phyloP scores from a whole-genome alignment of 2,888 invertebrate genomes.

The Volucella zonaria region DNA sequence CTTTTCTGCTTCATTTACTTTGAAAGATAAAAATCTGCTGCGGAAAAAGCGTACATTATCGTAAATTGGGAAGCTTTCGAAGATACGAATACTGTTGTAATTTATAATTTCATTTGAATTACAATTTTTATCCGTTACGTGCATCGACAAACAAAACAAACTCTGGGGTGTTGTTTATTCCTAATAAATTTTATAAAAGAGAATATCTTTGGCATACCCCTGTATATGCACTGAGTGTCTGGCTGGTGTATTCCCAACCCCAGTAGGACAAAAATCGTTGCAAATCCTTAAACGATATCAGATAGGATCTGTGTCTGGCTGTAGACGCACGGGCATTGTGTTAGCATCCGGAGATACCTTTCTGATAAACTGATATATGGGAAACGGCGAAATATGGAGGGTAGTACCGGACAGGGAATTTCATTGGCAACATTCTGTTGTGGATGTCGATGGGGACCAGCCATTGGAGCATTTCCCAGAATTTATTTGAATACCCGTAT shows the following conservation, averaged over 20 bases:
- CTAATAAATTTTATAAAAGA: constrained; percentile 61
- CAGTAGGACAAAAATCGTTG: constrained; percentile 24
- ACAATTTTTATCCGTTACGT: constrained; percentile 65
- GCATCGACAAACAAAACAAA: constrained; percentile 42
- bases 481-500: constrained; percentile 55
- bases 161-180: constrained; percentile 51
- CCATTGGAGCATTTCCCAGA: constrained; percentile 34
- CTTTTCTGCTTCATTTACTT: not conserved
- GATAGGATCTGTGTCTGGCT: constrained; percentile 59
- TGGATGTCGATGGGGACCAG: constrained; percentile 7
- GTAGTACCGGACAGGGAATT: constrained; percentile 35
- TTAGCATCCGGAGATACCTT: constrained; percentile 54
- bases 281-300: constrained; percentile 61
- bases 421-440: constrained; percentile 47
- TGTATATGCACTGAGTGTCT: not conserved
- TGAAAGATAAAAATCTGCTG: constrained; percentile 55
- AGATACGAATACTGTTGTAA: constrained; percentile 4
- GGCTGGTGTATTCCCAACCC: constrained; percentile 1
- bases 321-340: constrained; percentile 42
- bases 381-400: constrained; percentile 1
- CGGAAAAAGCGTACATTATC: constrained; percentile 29
- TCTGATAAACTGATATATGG: constrained; percentile 57
- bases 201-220: not conserved
- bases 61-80: constrained; percentile 28
- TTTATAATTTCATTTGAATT: constrained; percentile 57